phyloP scores from a whole-genome alignment of 1,140 invertebrate genomes.

The Chionoecetes opilio region DNA sequence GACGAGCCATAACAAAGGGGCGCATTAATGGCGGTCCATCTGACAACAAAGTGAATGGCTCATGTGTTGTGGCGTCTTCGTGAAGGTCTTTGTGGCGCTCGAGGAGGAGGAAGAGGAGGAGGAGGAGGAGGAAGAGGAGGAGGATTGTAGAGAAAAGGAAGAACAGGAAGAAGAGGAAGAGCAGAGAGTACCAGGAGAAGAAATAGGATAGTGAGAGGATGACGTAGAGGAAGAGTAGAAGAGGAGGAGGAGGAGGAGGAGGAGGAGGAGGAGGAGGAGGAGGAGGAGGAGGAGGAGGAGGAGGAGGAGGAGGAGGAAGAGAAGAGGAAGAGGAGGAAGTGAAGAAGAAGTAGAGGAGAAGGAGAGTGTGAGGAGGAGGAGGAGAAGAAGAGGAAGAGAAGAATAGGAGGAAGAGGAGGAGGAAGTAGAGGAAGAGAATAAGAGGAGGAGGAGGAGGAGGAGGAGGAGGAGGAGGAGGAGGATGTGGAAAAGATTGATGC shows the following conservation, averaged over 20 bases:
- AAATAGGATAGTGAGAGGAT: no score
- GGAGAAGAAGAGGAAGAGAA: no score
- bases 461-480: background rate
- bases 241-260: no score
- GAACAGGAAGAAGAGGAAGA: no score
- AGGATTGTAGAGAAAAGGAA: no score
- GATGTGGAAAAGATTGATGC: background rate
- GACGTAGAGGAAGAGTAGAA: no score
- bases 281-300: no score
- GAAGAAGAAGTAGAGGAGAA: background rate
- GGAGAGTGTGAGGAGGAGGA: no score
- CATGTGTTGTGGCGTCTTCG: background rate
- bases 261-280: no score
- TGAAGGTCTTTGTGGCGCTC: background rate
- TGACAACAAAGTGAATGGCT: background rate
- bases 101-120: constrained; percentile 27
- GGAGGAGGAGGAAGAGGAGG: background rate
- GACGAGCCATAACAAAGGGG: background rate
- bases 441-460: background rate
- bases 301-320: no score
- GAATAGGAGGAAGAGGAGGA: background rate
- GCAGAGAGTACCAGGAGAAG: no score
- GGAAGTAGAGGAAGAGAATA: background rate
- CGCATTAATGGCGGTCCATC: background rate
- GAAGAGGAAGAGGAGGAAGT: background rate